Evolutionary conservation across 2,888 invertebrate species (phyloP), one percentile per base, ranked within the genome.

Genomic region (Mythimna ferrago): DNA sequence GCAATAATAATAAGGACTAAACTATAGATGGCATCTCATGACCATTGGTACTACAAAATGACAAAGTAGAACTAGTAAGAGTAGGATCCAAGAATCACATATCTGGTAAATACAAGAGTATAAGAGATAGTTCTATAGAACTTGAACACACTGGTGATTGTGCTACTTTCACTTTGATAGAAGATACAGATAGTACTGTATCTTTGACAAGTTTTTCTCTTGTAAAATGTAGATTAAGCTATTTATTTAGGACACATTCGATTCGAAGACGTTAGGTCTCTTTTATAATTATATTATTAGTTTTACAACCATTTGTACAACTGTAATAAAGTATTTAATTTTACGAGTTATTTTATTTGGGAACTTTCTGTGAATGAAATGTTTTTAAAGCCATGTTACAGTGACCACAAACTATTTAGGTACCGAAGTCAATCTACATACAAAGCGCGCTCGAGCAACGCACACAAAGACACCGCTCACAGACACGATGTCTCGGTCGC

Each of bases 201-300:
- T 66, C 63, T 48, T 19, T n/a, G 41, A 66, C 35, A 69, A 69
- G 32, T 6, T 62, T 67, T 54, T 71, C 56, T 76, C 19, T 79
- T 76, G 61, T 71, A 78, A 77, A 82, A 65, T 79, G 63, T 84
- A 80, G 81, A 71, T 16, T 85, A 86, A 82, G 80, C 21, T 83
- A 87, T 87, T 88, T 88, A 88, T 87, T 87, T 84, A 68, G 10
- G 44, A 65, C 53, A 70, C 57, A 67, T 68, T 71, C 62, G 68
- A 72, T 62, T 56, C 10, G 62, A 61, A 62, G 62, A 35, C 56
- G 5, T 26, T 56, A 21, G 76, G 70, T 80, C 62, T 61, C 66
- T 73, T 48, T 48, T 48, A 48, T 48, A 44, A 76, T 76, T 67
- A 76, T 84, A 78, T 78, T 83, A 77, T 76, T 86, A 82, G 64